A percentile compares a stretch with the other conserved stretches of the same genome.
Evolutionary conservation across 1,140 invertebrate genomes (phyloP).

Genomic region (Melitaea cinxia): DNA sequence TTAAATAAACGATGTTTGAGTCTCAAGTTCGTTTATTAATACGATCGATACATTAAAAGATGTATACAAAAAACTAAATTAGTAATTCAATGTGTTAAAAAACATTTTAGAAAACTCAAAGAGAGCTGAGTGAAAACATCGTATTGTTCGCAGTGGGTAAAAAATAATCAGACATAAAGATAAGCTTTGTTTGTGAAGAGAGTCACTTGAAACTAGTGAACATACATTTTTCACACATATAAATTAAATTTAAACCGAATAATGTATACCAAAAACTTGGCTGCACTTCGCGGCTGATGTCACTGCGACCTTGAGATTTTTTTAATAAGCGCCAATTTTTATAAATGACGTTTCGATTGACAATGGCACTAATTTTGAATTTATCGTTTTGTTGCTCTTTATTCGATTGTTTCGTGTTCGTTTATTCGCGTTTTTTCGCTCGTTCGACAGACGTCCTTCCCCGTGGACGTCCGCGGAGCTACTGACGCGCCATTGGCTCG

Average conservation of each 20-base stretch:
- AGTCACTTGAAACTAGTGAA: constrained; percentile 43
- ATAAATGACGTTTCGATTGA: constrained; percentile 43
- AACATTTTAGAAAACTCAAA: not conserved
- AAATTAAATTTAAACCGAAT: constrained; percentile 58
- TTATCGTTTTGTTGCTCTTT: constrained; percentile 42
- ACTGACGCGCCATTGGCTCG: constrained; percentile 55
- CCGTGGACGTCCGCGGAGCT: constrained; percentile 54
- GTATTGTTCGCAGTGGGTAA: not conserved
- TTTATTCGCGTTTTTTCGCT: constrained; percentile 51
- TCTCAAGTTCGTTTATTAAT: constrained; percentile 8
- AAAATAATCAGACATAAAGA: not conserved
- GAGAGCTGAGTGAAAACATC: not conserved
- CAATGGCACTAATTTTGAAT: not conserved
- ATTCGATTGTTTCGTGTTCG: constrained; percentile 68
- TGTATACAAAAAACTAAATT: not conserved
- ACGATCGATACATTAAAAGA: too few species aligned
- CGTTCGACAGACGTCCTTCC: constrained; percentile 51
- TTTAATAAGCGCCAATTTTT: constrained; percentile 30
- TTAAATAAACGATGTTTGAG: not conserved
- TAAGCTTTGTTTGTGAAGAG: not conserved
- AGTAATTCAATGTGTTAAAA: not conserved
- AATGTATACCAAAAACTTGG: constrained; percentile 51
- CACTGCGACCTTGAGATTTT: constrained; percentile 36
- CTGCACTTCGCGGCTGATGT: constrained; percentile 42
- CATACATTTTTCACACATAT: constrained; percentile 43